These are phyloP conservation scores for Serinus canaria DNA, from an alignment of 2,113 vertebrate genomes.

Conservation along the genomic window DNA sequence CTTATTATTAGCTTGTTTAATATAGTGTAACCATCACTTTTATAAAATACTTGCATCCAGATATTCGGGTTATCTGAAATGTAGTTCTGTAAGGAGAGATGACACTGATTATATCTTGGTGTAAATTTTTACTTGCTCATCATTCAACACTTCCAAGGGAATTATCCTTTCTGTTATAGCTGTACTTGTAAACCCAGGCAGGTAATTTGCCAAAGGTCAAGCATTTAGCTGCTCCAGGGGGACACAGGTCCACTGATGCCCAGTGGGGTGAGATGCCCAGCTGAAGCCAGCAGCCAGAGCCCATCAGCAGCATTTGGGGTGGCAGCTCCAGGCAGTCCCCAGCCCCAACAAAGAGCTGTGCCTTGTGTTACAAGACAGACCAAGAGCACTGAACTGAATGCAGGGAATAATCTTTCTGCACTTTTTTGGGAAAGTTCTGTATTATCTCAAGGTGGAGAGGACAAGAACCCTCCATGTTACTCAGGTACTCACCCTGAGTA, in stretches of 20 bases:
- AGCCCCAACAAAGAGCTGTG: background rate
- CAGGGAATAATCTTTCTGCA: background rate
- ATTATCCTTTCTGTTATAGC: background rate
- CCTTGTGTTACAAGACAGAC: background rate
- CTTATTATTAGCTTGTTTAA: background rate
- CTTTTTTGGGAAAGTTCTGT: background rate
- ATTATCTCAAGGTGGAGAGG: background rate
- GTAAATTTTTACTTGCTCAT: background rate
- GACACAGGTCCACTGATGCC: background rate
- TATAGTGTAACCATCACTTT: background rate
- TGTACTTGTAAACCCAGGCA: background rate
- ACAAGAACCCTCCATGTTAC: background rate
- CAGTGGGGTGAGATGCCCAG: background rate
- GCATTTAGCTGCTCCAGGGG: background rate
- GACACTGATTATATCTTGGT: background rate
- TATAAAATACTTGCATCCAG: background rate
- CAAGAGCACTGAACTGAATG: background rate
- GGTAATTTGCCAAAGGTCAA: background rate
- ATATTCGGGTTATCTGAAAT: background rate
- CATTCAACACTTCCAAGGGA: background rate
- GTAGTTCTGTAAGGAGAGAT: background rate
- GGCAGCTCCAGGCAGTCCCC: background rate
- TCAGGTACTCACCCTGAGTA: background rate
- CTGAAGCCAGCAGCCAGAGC: background rate
- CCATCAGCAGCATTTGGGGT: fast-evolving